Base-by-base conservation (phyloP, 2,797 vertebrate genomes). In the Gephyroberyx darwinii region DNA sequence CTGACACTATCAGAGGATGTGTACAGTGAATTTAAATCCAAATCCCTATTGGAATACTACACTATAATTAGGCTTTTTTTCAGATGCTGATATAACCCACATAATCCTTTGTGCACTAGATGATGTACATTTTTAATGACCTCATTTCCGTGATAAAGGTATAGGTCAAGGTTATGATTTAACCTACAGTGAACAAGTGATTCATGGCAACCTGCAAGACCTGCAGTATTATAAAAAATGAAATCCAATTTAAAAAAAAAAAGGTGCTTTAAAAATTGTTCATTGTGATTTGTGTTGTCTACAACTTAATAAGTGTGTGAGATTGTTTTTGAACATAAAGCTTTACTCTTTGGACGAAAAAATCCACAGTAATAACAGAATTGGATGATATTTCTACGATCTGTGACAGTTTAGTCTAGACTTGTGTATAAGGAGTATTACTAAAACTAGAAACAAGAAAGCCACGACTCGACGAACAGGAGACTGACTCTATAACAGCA, bases 121-220 rank as follows among this genome's bases (percentile, higher is more conserved):
- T 60, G 17, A 66, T 62, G 19, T 90, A 22, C 86, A 91, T 86
- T 81, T 88, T 90, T 89, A 73, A 90, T 75, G 43, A 63, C 12
- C 74, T 87, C 2, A 89, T 90, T 87, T 85, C 77, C 69, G 14
- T 71, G 59, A 65, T 63, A 71, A 84, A 77, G 63, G 77, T 88
- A 83, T 86, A 84, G 84, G 58, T 69, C 22, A 75, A 75, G 75
- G 47, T 56, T 55, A 48, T 74, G 61, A 76, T 74, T 45, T 77
- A 67, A 53, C 30, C 50, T 59, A 19, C 5, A 7, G 39, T 57
- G 53, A 82, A 35, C 26, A 26, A 26, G 26, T 26, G 26, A 26
- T 26, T 26, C 2, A 26, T 26, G 26, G 26, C 26, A 26, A 2
- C 26, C 26, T 26, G 26, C 26, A 26, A 26, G 26, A 56, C 14